phyloP scores from a whole-genome alignment of 2,888 invertebrate genomes.

The Aphodius granarius region DNA sequence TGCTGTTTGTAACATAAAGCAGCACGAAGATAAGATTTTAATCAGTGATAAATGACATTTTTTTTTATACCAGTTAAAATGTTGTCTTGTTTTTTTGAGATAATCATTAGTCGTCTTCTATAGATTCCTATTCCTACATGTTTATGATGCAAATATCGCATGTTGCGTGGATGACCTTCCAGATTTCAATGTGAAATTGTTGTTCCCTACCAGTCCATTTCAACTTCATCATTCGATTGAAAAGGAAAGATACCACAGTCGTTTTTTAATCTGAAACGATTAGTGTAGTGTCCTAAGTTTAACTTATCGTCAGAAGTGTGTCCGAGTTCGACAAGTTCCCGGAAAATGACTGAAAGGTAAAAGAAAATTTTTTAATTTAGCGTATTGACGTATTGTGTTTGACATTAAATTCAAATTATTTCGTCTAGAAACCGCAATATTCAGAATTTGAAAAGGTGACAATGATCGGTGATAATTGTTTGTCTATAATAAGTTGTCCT shows the following conservation, averaged over 20 bases:
- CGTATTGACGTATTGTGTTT: not conserved
- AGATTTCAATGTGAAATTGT: constrained; percentile 7
- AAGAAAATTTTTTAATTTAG: not conserved
- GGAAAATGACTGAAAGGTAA: constrained; percentile 15
- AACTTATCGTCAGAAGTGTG: not conserved
- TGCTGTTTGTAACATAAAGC: not conserved
- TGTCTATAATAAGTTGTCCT: not conserved
- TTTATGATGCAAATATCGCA: not conserved
- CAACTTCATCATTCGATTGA: not conserved
- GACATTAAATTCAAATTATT: not conserved
- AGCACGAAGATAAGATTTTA: not conserved
- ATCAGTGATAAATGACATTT: not conserved
- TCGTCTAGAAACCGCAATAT: not conserved
- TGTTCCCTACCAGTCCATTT: not conserved
- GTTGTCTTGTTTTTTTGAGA: not conserved
- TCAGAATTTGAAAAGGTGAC: not conserved
- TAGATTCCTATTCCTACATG: too few species aligned
- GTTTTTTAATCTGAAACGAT: not conserved
- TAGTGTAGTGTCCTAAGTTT: not conserved
- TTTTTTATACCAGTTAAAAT: not conserved
- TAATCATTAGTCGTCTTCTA: not conserved
- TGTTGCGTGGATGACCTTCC: constrained; percentile 2
- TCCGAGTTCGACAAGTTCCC: not conserved
- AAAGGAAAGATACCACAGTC: not conserved
- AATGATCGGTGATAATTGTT: too few species aligned